Base-by-base conservation (phyloP, 2,888 invertebrate genomes). In the Melipona beecheii region DNA sequence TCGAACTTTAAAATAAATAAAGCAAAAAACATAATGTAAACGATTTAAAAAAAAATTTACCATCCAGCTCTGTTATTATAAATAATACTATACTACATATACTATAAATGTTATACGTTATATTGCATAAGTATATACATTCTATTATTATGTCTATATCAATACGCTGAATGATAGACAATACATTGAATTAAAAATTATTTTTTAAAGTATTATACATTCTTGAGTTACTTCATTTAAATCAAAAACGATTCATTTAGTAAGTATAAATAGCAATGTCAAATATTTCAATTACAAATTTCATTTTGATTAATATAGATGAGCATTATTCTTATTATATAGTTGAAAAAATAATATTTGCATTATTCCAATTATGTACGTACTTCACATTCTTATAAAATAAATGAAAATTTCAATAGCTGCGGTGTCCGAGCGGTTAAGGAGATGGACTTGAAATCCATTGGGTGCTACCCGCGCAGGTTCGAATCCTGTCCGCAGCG, bases 401-500 rank as follows among this genome's bases (percentile, higher is more conserved):
- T 52, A 52, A 68, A 21, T 0, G 0, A 17, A 1, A 43, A n/a
- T 43, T 66, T 62, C 89, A 89, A 82, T 75, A 86, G 94, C 94
- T 94, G 94, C 93, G 94, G 93, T 94, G 94, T 94, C 94, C 94
- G 94, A 94, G 94, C 91, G 94, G 94, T 94, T 94, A 94, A 94
- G 94, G 94, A 93, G 93, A 93, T 93, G 93, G 94, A 94, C 93
- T 94, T 94, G 94, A 94, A 94, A 94, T 94, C 94, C 94, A 94
- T 93, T 94, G 93, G 94, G 93, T 93, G 93, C 87, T 93, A 93
- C 94, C 94, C 94, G 94, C 94, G 92, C 94, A 94, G 94, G 94
- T 94, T 94, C 94, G 94, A 94, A 94, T 94, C 94, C 94, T 94
- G 94, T 94, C 93, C 93, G 94, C 93, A 94, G 94, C 94, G 94